A percentile compares a stretch with the other conserved stretches of the same genome.
phyloP scores from a whole-genome alignment of 2,113 vertebrate species.

The Propithecus coquereli region DNA sequence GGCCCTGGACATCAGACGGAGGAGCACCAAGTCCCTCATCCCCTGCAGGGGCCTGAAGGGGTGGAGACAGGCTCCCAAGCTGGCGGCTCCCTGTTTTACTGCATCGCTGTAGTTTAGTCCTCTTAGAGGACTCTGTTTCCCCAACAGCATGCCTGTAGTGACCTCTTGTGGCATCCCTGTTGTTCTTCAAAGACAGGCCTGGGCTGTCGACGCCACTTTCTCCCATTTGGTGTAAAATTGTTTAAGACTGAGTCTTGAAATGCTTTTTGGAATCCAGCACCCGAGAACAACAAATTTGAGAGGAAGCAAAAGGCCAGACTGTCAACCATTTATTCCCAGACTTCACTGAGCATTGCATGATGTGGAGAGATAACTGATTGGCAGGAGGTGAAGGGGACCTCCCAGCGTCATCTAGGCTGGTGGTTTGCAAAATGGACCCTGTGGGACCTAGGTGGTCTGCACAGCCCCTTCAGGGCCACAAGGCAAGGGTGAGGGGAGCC shows the following conservation, averaged over 20 bases:
- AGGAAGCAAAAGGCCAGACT: background rate
- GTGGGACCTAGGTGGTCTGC: background rate
- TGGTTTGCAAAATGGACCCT: background rate
- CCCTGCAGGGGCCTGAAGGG: background rate
- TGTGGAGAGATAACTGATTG: background rate
- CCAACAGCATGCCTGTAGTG: constrained; percentile 57
- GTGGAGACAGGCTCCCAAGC: background rate
- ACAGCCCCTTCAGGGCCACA: fast-evolving
- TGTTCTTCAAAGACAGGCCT: background rate
- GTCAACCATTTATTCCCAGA: background rate
- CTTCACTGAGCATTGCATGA: background rate
- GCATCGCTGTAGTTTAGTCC: background rate
- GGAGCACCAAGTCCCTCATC: background rate
- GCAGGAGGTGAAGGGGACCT: background rate
- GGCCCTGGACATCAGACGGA: background rate
- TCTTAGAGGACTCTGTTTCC: background rate
- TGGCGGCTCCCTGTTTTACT: background rate
- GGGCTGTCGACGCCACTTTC: background rate
- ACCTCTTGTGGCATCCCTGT: constrained; percentile 73
- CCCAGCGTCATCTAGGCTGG: background rate
- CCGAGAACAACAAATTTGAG: background rate
- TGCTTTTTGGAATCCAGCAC: constrained; percentile 53
- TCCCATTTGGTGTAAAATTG: background rate
- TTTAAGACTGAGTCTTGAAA: background rate
- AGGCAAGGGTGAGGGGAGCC: background rate